These are phyloP conservation scores for Schlechtendalia chinensis DNA, from an alignment of 1,140 invertebrate genomes.

Conservation along the genomic window DNA sequence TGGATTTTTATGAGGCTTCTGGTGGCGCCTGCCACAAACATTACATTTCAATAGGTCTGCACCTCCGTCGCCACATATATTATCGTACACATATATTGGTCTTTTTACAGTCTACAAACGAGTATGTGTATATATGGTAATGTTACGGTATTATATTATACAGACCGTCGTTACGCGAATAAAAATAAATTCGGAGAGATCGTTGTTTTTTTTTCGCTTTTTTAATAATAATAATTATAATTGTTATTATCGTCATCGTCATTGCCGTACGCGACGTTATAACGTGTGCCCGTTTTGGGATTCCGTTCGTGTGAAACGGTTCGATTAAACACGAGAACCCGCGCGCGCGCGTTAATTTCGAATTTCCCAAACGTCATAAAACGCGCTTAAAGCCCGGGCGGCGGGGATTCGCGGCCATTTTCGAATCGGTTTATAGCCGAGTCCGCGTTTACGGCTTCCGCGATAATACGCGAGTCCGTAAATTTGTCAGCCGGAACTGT, in stretches of 20 bases:
- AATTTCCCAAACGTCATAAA: slow-evolving; percentile 41
- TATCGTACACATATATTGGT: background rate
- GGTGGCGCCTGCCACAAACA: slow-evolving; percentile 20
- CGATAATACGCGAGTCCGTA: slow-evolving; percentile 30
- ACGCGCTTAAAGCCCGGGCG: slow-evolving; percentile 4
- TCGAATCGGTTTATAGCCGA: slow-evolving; percentile 38
- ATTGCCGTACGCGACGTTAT: too few relatives aligned
- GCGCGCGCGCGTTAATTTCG: slow-evolving; percentile 4
- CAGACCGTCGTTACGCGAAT: background rate
- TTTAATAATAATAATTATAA: too few relatives aligned
- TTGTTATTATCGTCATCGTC: too few relatives aligned
- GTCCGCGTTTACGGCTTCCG: slow-evolving; percentile 13
- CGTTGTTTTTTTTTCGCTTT: too few relatives aligned
- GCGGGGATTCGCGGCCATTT: slow-evolving; percentile 28
- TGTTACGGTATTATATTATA: background rate
- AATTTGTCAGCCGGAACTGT: slow-evolving; percentile 12
- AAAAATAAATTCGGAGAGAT: background rate
- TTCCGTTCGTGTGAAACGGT: background rate
- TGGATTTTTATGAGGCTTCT: slow-evolving; percentile 38
- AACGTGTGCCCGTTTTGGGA: too few relatives aligned
- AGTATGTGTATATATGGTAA: slow-evolving; percentile 1
- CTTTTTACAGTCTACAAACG: slow-evolving; percentile 27
- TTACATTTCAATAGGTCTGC: slow-evolving; percentile 36
- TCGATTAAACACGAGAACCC: background rate
- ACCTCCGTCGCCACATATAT: background rate